Evolutionary conservation across 1,140 invertebrate genomes (phyloP).

Genomic region (Diprion similis): DNA sequence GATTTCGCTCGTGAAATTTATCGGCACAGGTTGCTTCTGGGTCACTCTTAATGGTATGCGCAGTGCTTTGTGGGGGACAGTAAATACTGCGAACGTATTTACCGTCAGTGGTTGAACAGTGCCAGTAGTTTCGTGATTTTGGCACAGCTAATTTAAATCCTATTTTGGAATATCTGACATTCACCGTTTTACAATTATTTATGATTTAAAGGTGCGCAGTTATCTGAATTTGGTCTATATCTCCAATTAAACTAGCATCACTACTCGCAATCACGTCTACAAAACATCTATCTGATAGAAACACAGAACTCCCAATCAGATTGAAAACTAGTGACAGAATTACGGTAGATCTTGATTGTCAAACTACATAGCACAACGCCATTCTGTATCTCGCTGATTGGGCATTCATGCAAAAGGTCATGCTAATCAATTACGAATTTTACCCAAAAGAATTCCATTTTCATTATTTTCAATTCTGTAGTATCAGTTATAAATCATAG

Average conservation of each 20-base stretch:
- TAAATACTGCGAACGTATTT: no score
- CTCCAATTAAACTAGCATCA: background rate
- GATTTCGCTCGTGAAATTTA: no score
- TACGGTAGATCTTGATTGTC: slow-evolving; percentile 8
- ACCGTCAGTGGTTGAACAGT: no score
- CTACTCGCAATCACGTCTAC: slow-evolving; percentile 1
- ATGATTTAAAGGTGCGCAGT: background rate
- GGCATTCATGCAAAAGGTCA: background rate
- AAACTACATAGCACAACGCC: background rate
- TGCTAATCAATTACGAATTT: background rate
- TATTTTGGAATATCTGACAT: background rate
- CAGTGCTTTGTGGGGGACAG: no score
- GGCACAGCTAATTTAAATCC: background rate
- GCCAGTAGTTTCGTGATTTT: background rate
- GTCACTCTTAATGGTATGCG: no score
- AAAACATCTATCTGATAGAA: background rate
- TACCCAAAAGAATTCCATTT: no score
- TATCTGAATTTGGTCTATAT: background rate
- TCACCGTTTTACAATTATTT: background rate
- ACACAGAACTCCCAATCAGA: background rate
- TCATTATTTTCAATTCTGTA: no score
- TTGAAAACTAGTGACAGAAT: slow-evolving; percentile 5
- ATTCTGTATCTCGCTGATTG: background rate
- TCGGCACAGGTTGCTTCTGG: no score
- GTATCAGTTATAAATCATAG: no score